Evolutionary conservation across 1,140 invertebrate species (phyloP), one percentile per base, ranked within the genome.

Genomic region (Pogonomyrmex californicus): DNA sequence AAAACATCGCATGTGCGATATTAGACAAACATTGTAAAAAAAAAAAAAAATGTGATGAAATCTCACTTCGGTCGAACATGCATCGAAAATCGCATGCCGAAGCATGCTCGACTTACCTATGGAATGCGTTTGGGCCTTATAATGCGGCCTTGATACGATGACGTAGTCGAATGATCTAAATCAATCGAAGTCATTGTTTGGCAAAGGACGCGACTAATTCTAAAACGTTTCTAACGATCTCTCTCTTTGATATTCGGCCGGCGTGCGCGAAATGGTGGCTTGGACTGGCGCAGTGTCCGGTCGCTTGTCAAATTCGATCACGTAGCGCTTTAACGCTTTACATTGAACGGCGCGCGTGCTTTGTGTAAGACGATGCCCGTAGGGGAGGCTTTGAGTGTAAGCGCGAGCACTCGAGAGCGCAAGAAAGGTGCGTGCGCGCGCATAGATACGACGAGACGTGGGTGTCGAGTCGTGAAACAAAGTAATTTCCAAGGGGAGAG

Each of bases 341-440:
- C 92, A 93, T 93, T 91, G 92, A 93, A 91, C 91, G 87, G 87
- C 91, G 92, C 92, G 92, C 92, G 92, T 93, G 92, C 92, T 93
- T 88, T 91, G 89, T 89, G 91, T 93, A 89, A 92, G 90, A 92
- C 90, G 85, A 75, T 66, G 86, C 54, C 33, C 71, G 49, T 73
- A 76, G 54, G 71, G 77, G 83, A 44, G 63, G 58, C 62, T 62
- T 68, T 58, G 62, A 49, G 62, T 56, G 70, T 30, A 44, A n/a
- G 56, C 47, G 85, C 44, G 73, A n/a, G 41, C 41, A 44, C 49
- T 82, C 63, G 86, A 86, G 60, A 58, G 71, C 75, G 77, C 58
- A 66, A 58, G 51, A 30, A 87, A 86, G 73, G 75, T 85, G 87
- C 91, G 91, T 91, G 91, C 70, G 85, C 89, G 77, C 86, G 89